Percentiles rank a stretch among this genome's conserved stretches.
Conservation (phyloP, 2,113 vertebrate genomes). For the Apus apus region DNA sequence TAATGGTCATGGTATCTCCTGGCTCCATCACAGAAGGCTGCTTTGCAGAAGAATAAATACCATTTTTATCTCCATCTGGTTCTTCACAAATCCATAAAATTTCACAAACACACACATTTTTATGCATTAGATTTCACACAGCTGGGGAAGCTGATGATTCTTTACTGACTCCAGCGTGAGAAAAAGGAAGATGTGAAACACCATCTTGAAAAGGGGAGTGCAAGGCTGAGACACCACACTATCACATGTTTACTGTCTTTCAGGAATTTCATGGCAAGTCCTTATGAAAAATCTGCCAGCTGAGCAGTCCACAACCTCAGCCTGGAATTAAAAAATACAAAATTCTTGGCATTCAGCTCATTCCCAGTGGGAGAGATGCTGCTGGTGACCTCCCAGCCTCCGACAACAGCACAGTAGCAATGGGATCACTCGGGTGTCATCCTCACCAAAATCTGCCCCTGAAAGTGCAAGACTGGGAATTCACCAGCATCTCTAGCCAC, state of each 20-base stretch:
- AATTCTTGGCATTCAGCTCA: not conserved
- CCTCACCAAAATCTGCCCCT: not conserved
- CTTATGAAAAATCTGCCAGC: not conserved
- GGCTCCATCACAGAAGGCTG: not conserved
- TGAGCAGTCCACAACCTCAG: not conserved
- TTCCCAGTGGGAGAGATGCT: not conserved
- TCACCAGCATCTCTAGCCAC: not conserved
- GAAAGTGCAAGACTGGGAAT: not conserved
- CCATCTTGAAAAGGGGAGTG: not conserved
- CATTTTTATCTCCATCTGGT: not conserved
- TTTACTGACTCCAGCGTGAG: not conserved
- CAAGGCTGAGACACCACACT: not conserved
- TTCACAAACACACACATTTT: not conserved
- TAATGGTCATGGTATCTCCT: not conserved
- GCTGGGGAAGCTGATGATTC: not conserved
- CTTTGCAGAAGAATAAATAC: not conserved
- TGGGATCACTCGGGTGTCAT: not conserved
- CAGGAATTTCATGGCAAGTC: not conserved
- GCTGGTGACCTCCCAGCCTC: not conserved
- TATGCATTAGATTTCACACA: not conserved
- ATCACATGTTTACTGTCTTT: fast-evolving
- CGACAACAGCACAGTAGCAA: not conserved
- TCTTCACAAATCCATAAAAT: not conserved
- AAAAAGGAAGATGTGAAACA: not conserved
- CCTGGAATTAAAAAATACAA: not conserved